Percentiles rank a stretch among this genome's conserved stretches.
These are phyloP conservation scores for Lucilia sericata DNA, from an alignment of 1,140 invertebrate species.

Conservation along the genomic window DNA sequence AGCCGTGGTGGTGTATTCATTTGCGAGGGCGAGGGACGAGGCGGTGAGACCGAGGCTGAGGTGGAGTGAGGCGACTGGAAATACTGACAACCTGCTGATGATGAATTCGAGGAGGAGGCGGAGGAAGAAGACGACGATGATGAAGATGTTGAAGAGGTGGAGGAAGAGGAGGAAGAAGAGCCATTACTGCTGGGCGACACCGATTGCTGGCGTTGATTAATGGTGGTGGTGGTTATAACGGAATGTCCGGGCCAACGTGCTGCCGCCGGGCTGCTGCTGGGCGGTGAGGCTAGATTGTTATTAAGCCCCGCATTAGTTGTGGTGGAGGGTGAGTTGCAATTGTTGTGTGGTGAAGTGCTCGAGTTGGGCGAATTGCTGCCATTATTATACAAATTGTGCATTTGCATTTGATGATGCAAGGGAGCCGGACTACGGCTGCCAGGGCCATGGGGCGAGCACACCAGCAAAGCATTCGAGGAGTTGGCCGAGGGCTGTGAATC, in stretches of 20 bases:
- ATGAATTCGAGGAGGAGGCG: slow-evolving; percentile 54
- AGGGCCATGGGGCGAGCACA: slow-evolving; percentile 49
- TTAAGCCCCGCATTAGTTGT: slow-evolving; percentile 37
- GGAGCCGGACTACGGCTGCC: slow-evolving; percentile 60
- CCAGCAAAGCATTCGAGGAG: slow-evolving; percentile 51
- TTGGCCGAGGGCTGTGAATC: slow-evolving; percentile 70
- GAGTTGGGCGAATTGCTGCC: slow-evolving; percentile 43
- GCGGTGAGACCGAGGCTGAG: slow-evolving; percentile 70
- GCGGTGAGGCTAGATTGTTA: slow-evolving; percentile 45
- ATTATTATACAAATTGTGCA: slow-evolving; percentile 12
- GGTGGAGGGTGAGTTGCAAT: slow-evolving; percentile 50
- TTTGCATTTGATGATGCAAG: background rate
- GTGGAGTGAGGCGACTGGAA: slow-evolving; percentile 69
- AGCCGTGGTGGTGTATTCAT: slow-evolving; percentile 64
- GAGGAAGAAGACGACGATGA: slow-evolving; percentile 55
- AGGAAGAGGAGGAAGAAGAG: slow-evolving; percentile 54
- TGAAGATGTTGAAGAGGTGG: slow-evolving; percentile 56
- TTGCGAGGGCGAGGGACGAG: slow-evolving; percentile 68
- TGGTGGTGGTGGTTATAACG: slow-evolving; percentile 69
- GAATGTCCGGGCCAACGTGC: slow-evolving; percentile 66
- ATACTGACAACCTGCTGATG: slow-evolving; percentile 66
- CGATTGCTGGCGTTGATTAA: slow-evolving; percentile 65
- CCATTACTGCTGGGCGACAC: slow-evolving; percentile 56
- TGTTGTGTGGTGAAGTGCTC: slow-evolving; percentile 49
- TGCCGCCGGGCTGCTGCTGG: slow-evolving; percentile 48